Percentiles rank a stretch among this genome's conserved stretches.
phyloP scores from a whole-genome alignment of 2,797 vertebrate genomes.

The Sebastes variabilis region DNA sequence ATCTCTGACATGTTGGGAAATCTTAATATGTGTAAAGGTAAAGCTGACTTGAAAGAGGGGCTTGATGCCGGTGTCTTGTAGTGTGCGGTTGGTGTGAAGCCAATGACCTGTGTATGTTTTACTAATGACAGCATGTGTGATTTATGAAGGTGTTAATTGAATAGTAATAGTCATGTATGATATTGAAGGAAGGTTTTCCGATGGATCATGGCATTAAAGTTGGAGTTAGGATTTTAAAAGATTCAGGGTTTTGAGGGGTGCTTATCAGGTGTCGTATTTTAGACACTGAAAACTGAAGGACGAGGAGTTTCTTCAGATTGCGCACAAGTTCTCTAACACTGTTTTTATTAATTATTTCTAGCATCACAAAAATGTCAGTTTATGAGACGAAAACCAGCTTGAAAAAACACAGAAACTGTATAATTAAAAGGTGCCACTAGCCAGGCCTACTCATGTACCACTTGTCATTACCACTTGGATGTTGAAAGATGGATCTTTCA shows the following conservation, averaged over 20 bases:
- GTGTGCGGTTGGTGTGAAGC: constrained; percentile 5
- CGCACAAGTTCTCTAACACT: not conserved
- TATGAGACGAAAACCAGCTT: not conserved
- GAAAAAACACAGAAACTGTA: constrained; percentile 18
- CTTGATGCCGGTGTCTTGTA: not conserved
- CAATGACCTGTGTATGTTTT: constrained; percentile 14
- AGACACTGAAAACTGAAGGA: constrained; percentile 5
- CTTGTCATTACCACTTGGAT: not conserved
- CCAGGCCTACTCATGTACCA: not conserved
- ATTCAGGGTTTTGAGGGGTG: not conserved
- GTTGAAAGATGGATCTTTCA: not conserved
- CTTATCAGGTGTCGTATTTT: not conserved
- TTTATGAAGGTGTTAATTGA: constrained; percentile 14
- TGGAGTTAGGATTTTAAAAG: not conserved
- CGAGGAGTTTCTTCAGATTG: not conserved
- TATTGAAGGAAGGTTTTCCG: constrained; percentile 8
- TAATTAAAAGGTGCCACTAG: not conserved
- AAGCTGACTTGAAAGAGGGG: not conserved
- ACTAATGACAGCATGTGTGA: constrained; percentile 13
- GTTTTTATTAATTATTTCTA: constrained; percentile 7
- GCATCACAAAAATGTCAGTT: not conserved
- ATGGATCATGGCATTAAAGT: not conserved
- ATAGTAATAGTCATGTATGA: constrained; percentile 2
- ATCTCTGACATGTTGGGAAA: not conserved
- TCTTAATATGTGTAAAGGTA: not conserved